Evolutionary conservation across 2,888 invertebrate genomes (phyloP), one percentile per base, ranked within the genome.

Genomic region (Nycteola revayana): DNA sequence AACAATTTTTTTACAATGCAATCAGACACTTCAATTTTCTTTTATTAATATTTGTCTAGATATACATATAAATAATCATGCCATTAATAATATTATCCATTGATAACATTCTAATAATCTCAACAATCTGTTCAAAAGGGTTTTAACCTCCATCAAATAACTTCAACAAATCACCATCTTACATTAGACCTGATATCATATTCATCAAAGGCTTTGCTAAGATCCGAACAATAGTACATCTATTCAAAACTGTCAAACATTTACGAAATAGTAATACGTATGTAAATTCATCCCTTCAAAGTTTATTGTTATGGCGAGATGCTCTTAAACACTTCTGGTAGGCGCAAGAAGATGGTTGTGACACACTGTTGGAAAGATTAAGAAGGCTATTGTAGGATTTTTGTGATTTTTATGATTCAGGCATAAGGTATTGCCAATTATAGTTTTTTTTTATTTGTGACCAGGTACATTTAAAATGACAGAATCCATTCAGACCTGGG

Each of bases 231-330:
- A 51, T 49, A 42, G 42, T 49, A 60, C 60, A 61, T 73, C 66
- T 60, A 65, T 75, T 74, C 50, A 51, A 51, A 63, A 82, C 84
- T 86, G 87, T 86, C 85, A 85, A 86, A 84, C 78, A 81, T 76
- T 82, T 74, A 21, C 4, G 50, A 61, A 65, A 67, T 64, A 49
- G 70, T 70, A 71, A 78, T 83, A 70, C 72, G 67, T 80, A 86
- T 86, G 83, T 72, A 75, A 86, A 87, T 86, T 71, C 65, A 58
- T 60, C 66, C 63, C 68, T 69, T 63, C 61, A 62, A 67, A 60
- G 71, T 83, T 85, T 86, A 87, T 85, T 86, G 86, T 87, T 83
- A 83, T 82, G 73, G 76, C 74, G 69, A 73, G 75, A 76, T 68
- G 77, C 73, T 75, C 76, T 72, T 62, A 75, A 73, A 75, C 66